A percentile compares a stretch with the other conserved stretches of the same genome.
Conservation (phyloP, 2,113 vertebrate species). For the Chionis minor region DNA sequence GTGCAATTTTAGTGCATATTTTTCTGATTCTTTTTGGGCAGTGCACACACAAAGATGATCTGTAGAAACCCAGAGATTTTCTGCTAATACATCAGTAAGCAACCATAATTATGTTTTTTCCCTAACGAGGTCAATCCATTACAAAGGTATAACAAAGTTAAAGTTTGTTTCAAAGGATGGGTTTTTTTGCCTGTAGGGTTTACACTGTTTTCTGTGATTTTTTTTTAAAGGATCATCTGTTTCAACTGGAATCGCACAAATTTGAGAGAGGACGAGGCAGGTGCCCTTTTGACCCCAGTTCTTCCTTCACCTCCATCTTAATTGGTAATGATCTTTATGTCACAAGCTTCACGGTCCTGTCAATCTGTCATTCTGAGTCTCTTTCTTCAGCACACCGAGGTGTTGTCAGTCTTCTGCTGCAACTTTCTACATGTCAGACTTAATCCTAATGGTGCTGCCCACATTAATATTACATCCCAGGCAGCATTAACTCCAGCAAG, state of each 20-base stretch:
- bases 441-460: not conserved
- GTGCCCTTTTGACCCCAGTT: constrained; percentile 90
- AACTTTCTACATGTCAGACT: not conserved
- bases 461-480: constrained; percentile 8
- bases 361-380: not conserved
- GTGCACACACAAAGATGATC: not conserved
- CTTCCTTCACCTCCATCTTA: constrained; percentile 86
- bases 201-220: not conserved
- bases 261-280: constrained; percentile 87
- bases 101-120: not conserved
- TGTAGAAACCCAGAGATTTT: not conserved
- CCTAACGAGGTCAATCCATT: not conserved
- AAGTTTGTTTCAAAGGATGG: not conserved
- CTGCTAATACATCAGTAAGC: not conserved
- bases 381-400: not conserved
- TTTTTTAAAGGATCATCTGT: constrained; percentile 78
- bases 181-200: not conserved
- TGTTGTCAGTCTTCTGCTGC: constrained; percentile 28
- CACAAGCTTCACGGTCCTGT: not conserved
- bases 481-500: not conserved
- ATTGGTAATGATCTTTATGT: constrained; percentile 81
- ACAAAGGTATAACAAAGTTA: not conserved
- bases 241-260: constrained; percentile 84
- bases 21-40: not conserved
- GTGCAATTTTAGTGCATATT: not conserved